Conservation (phyloP, 2,888 invertebrate genomes). For the Nomada ruficornis region DNA sequence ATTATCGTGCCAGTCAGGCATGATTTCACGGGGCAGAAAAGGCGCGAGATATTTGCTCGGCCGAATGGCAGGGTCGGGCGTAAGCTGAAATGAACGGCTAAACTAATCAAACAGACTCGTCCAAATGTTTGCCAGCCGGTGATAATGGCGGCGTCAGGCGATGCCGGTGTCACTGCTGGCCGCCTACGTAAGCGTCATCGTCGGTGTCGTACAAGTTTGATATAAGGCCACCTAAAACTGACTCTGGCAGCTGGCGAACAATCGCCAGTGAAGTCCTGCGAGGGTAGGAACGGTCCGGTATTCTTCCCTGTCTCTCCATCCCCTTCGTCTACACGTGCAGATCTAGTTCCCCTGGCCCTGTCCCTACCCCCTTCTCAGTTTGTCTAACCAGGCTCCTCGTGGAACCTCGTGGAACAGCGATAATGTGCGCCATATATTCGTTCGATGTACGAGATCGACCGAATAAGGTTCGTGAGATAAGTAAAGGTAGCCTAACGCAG, state of each 20-base stretch:
- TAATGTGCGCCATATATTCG: constrained; percentile 42
- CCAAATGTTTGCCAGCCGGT: constrained; percentile 72
- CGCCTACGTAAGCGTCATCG: constrained; percentile 36
- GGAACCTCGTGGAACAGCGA: constrained; percentile 16
- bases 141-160: constrained; percentile 58
- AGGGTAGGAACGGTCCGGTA: constrained; percentile 8
- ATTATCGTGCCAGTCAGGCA: not conserved
- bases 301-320: constrained; percentile 24
- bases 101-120: constrained; percentile 76
- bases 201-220: constrained; percentile 47
- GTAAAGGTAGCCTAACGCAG: constrained; percentile 13
- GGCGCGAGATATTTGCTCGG: not conserved
- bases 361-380: constrained; percentile 2
- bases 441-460: constrained; percentile 15
- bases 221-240: constrained; percentile 57
- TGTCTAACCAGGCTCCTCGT: constrained; percentile 20
- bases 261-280: constrained; percentile 35
- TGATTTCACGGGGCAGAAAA: not conserved
- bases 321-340: constrained; percentile 7
- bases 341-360: constrained; percentile 12
- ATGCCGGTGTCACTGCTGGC: constrained; percentile 15
- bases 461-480: constrained; percentile 13
- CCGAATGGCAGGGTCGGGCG: constrained; percentile 6
- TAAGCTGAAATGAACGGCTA: constrained; percentile 72
- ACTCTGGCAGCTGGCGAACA: constrained; percentile 61